Percentiles rank a stretch among this genome's conserved stretches.
phyloP scores from a whole-genome alignment of 2,888 invertebrate genomes.

The Heliconius cydno region DNA sequence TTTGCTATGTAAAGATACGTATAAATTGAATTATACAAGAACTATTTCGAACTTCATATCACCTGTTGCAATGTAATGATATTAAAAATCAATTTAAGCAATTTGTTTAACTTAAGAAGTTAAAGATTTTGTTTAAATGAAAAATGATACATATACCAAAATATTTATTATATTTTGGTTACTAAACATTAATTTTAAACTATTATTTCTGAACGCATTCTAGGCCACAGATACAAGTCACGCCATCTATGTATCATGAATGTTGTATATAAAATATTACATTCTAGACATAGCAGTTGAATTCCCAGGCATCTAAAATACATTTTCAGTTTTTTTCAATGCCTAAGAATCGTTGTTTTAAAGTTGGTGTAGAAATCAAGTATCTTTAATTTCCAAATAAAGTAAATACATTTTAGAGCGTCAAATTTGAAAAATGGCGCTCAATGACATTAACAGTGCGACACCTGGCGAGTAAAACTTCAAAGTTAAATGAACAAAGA shows the following conservation, averaged over 20 bases:
- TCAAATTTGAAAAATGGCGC: constrained; percentile 52
- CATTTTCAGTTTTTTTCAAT: neutral
- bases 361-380: neutral
- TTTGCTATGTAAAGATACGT: neutral
- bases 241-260: constrained; percentile 39
- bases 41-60: neutral
- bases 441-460: constrained; percentile 50
- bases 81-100: neutral
- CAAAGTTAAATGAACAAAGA: constrained; percentile 76
- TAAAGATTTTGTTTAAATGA: too few relatives aligned
- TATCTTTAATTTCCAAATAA: neutral
- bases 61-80: neutral
- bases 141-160: too few relatives aligned
- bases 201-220: constrained; percentile 35
- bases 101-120: neutral
- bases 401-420: neutral
- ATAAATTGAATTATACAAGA: neutral
- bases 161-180: neutral
- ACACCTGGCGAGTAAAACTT: constrained; percentile 64
- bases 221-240: neutral
- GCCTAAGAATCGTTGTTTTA: neutral
- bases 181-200: neutral
- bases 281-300: neutral
- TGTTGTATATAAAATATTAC: neutral
- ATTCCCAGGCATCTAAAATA: neutral